Percentiles rank a stretch among this genome's conserved stretches.
Evolutionary conservation across 2,797 vertebrate genomes (phyloP).

Genomic region (Eptatretus atami): DNA sequence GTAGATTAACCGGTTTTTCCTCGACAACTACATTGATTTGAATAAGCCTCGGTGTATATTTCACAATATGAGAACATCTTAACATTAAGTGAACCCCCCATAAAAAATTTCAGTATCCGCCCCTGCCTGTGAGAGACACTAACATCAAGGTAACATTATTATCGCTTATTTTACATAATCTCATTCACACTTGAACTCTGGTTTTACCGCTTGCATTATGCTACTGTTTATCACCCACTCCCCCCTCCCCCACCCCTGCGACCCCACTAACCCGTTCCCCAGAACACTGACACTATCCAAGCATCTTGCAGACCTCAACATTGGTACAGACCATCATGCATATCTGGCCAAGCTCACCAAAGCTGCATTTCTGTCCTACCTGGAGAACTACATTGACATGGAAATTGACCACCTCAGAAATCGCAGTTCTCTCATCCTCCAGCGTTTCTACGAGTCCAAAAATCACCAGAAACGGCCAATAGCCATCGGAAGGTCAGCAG

Average conservation of each 20-base stretch:
- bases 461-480: slow-evolving; percentile 87
- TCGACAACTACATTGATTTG: too few species aligned
- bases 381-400: slow-evolving; percentile 94
- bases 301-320: slow-evolving; percentile 81
- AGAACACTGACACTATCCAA: slow-evolving; percentile 61
- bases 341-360: slow-evolving; percentile 96
- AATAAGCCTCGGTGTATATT: too few species aligned
- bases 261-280: slow-evolving; percentile 10
- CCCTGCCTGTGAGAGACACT: too few species aligned
- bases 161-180: slow-evolving; percentile 5
- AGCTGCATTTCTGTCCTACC: slow-evolving; percentile 76
- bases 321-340: slow-evolving; percentile 96
- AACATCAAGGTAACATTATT: too few species aligned
- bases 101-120: too few species aligned
- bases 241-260: too few species aligned
- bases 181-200: slow-evolving; percentile 11
- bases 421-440: slow-evolving; percentile 59
- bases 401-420: slow-evolving; percentile 72
- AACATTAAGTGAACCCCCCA: too few species aligned
- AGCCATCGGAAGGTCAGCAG: slow-evolving; percentile 51
- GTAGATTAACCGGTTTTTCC: too few species aligned
- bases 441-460: slow-evolving; percentile 96
- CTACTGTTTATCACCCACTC: not conserved
- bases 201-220: not conserved
- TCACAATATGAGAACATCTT: too few species aligned